Evolutionary conservation across 1,140 invertebrate genomes (phyloP), one percentile per base, ranked within the genome.

Genomic region (Monochamus saltuarius): DNA sequence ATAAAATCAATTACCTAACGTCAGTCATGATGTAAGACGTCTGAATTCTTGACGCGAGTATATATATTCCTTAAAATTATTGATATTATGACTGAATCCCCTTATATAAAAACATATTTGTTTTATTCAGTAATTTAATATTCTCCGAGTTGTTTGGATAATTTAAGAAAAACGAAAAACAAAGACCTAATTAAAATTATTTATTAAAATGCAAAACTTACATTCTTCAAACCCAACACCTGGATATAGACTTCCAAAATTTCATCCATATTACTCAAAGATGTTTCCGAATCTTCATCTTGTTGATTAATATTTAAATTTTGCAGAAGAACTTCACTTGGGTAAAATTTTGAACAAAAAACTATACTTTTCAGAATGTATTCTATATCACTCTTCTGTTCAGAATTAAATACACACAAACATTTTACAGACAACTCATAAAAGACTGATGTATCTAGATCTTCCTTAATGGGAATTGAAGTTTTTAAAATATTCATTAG

Each of bases 291-390:
- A 56, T 77, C 73, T 9, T 76, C 71, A 64, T 77, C 75, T 34
- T 68, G 73, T 56, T 80, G 77, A 16, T 73, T 74, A 19, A 83
- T 69, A 35, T 77, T 77, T 6, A 83, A 73, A 58, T 82, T 75
- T 66, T 78, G 74, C 59, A 83, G 69, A 16, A 82, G 66, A 50
- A 79, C 73, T 50, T 83, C 80, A 51, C 80, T 74, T 19, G 81
- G 78, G 66, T 83, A 82, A 77, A 82, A 83, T 43, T 78, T 53
- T 52, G 79, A 77, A 65, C 81, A 82, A 64, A 84, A 84, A 40
- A 84, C 75, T 37, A 83, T 76, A 64, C 80, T 77, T 22, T 73
- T 69, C 40, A 84, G 79, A 4, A 84, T 58, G 57, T 73, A 80
- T 54, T 80, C 67, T 4, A 83, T 69, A 64, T 81, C 77, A 62